A percentile compares a stretch with the other conserved stretches of the same genome.
Conservation (phyloP, 23 tunicate species). For the Ciona savignyi region DNA sequence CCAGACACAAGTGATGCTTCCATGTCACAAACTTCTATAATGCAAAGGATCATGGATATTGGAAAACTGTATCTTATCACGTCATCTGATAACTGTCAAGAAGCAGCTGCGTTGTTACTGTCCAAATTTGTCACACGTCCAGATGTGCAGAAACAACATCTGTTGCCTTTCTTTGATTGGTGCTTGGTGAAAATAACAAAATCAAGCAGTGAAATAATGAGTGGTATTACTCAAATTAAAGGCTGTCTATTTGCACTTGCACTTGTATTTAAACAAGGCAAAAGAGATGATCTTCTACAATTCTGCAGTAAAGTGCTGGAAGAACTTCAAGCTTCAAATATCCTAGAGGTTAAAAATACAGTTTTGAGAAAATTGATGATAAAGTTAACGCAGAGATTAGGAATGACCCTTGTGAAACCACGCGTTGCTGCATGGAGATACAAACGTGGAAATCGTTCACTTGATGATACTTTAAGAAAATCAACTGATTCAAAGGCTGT, state of each 20-base stretch:
- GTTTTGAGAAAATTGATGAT: conserved; percentile 48
- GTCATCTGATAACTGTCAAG: conserved; percentile 72
- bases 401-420: conserved; percentile 76
- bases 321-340: conserved; percentile 16
- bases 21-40: conserved; percentile 28
- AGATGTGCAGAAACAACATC: conserved; percentile 35
- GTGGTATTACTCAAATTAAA: conserved; percentile 36
- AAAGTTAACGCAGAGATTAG: conserved; percentile 62
- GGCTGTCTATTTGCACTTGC: conserved; percentile 60
- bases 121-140: conserved; percentile 75
- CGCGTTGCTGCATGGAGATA: conserved; percentile 90
- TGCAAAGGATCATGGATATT: conserved; percentile 34
- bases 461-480: conserved; percentile 47
- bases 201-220: conserved; percentile 2
- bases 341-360: conserved; percentile 34
- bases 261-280: conserved; percentile 71
- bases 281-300: conserved; percentile 48
- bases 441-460: conserved; percentile 80
- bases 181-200: conserved; percentile 41
- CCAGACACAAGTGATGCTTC: conserved; percentile 29
- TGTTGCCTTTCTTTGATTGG: conserved; percentile 52
- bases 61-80: conserved; percentile 62
- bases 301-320: conserved; percentile 37
- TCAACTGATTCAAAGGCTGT: background rate
- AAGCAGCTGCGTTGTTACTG: conserved; percentile 74